These are phyloP conservation scores for Procambarus clarkii DNA, from an alignment of 1,140 invertebrate genomes.

Conservation along the genomic window DNA sequence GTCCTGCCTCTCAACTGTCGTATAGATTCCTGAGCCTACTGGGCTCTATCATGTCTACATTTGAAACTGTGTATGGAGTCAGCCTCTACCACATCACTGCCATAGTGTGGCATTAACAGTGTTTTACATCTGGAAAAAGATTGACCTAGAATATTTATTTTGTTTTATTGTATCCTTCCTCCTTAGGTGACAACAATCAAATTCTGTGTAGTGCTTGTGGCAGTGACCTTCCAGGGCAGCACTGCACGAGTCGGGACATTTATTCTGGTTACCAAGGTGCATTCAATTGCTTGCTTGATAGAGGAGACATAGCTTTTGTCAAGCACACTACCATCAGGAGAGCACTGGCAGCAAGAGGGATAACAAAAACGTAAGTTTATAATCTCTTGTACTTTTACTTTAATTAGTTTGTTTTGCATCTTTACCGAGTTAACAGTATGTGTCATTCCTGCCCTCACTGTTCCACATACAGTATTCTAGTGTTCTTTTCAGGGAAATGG, in stretches of 20 bases:
- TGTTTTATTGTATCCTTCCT: conserved; percentile 4
- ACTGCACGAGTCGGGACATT: conserved; percentile 91
- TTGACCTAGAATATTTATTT: no score
- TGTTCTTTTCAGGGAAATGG: no score
- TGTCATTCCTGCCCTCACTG: neutral
- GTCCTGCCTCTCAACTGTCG: no score
- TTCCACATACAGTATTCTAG: no score
- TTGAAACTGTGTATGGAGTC: no score
- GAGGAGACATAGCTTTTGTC: conserved; percentile 94
- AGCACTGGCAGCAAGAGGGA: neutral
- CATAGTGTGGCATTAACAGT: no score
- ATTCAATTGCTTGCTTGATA: conserved; percentile 89
- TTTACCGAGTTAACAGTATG: neutral
- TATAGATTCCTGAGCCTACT: no score
- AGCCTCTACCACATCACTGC: no score
- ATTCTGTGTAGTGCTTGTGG: conserved; percentile 89
- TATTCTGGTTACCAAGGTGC: conserved; percentile 94
- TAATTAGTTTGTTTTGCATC: neutral
- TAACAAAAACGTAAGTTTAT: conserved; percentile 18
- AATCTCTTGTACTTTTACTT: neutral
- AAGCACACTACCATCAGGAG: conserved; percentile 84
- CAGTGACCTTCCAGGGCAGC: conserved; percentile 84
- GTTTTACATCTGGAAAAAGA: no score
- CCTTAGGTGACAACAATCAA: conserved; percentile 85
- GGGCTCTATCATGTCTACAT: no score